phyloP scores from a whole-genome alignment of 2,113 vertebrate genomes.

The Malaclemys terrapin region DNA sequence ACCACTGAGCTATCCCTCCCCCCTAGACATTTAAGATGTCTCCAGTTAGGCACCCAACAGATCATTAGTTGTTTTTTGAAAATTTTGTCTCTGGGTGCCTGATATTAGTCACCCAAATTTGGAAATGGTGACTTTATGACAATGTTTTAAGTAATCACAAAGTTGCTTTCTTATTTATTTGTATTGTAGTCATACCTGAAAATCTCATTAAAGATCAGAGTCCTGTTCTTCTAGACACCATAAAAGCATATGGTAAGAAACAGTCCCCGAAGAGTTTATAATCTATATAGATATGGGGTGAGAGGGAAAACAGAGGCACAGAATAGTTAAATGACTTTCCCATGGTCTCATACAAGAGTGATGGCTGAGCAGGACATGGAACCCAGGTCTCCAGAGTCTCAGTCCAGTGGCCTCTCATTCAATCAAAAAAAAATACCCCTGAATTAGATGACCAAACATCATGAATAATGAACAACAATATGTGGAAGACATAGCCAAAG shows the following conservation, averaged over 20 bases:
- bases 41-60: background rate
- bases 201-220: no score
- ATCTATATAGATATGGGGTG: background rate
- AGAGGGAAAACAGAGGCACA: background rate
- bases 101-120: background rate
- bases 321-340: background rate
- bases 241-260: no score
- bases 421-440: background rate
- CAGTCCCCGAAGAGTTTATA: no score
- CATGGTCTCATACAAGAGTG: background rate
- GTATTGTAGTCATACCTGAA: no score
- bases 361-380: background rate
- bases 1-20: no score
- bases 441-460: background rate
- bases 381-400: background rate
- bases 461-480: background rate
- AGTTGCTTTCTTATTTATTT: no score
- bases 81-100: background rate
- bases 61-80: background rate
- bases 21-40: no score
- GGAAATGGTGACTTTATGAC: no score
- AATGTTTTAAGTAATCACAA: no score
- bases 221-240: no score
- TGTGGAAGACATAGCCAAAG: background rate
- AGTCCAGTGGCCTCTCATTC: background rate